phyloP scores from a whole-genome alignment of 2,888 invertebrate species.

The Dryococelus australis region DNA sequence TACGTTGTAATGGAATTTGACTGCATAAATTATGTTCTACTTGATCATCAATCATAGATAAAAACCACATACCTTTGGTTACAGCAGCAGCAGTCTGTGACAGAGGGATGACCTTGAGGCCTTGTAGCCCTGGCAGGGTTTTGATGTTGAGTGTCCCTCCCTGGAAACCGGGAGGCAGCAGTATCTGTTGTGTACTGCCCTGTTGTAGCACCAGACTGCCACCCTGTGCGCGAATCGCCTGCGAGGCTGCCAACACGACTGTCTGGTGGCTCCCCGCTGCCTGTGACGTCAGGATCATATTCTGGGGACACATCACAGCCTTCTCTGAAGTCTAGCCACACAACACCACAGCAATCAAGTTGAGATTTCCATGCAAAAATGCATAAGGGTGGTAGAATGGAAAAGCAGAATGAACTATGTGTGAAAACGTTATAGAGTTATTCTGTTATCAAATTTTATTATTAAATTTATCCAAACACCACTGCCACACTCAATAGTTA shows the following conservation, averaged over 20 bases:
- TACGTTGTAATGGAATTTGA: too few relatives aligned
- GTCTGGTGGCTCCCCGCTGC: slow-evolving; percentile 48
- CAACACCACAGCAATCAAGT: too few relatives aligned
- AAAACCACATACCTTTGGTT: neutral
- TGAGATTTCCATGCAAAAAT: too few relatives aligned
- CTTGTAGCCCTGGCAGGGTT: slow-evolving; percentile 59
- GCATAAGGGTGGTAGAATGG: too few relatives aligned
- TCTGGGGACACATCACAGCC: slow-evolving; percentile 42
- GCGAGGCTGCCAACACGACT: slow-evolving; percentile 47
- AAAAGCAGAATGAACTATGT: too few relatives aligned
- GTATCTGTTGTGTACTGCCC: slow-evolving; percentile 62
- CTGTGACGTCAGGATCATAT: slow-evolving; percentile 50
- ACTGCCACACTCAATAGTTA: too few relatives aligned
- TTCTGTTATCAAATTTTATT: too few relatives aligned
- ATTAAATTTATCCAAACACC: too few relatives aligned
- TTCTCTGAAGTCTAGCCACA: neutral
- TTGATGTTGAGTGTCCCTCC: slow-evolving; percentile 68
- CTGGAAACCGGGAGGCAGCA: slow-evolving; percentile 69
- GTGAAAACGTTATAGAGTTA: too few relatives aligned
- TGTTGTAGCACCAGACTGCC: slow-evolving; percentile 46
- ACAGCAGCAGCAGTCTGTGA: slow-evolving; percentile 49
- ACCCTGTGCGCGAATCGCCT: slow-evolving; percentile 46
- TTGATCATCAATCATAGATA: too few relatives aligned
- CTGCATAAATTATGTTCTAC: too few relatives aligned
- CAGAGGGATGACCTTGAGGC: slow-evolving; percentile 65